phyloP scores from a whole-genome alignment of 2,797 vertebrate species.

The Arvicola amphibius region DNA sequence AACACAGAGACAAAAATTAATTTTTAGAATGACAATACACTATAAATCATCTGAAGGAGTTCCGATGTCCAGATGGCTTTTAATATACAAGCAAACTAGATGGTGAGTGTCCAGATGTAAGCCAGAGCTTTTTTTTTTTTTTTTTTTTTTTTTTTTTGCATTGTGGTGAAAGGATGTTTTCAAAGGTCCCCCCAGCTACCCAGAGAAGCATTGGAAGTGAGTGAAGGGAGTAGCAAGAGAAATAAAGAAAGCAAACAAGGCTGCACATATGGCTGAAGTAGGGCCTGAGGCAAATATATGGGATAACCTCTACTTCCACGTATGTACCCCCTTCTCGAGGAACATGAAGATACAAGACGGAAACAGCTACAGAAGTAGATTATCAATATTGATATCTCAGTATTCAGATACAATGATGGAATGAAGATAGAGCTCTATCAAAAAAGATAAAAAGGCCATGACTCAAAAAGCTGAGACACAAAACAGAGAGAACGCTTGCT shows the following conservation, averaged over 20 bases:
- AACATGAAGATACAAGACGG: background rate
- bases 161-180: slow-evolving; percentile 72
- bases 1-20: slow-evolving; percentile 79
- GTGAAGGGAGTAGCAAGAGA: background rate
- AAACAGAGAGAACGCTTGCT: background rate
- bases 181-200: slow-evolving; percentile 65
- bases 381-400: background rate
- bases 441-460: background rate
- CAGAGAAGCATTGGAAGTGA: background rate
- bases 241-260: background rate
- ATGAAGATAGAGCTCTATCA: background rate
- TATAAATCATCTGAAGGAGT: slow-evolving; percentile 76
- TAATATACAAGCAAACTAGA: slow-evolving; percentile 83
- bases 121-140: slow-evolving; percentile 64
- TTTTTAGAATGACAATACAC: slow-evolving; percentile 72
- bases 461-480: background rate
- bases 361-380: background rate
- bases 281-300: slow-evolving; percentile 3
- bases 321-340: background rate
- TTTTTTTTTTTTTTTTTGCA: no score
- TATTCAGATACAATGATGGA: slow-evolving; percentile 3
- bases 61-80: slow-evolving; percentile 82
- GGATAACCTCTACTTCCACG: background rate
- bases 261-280: background rate
- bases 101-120: slow-evolving; percentile 79